Base-by-base conservation (phyloP, 2,113 vertebrate species). In the Podilymbus podiceps region DNA sequence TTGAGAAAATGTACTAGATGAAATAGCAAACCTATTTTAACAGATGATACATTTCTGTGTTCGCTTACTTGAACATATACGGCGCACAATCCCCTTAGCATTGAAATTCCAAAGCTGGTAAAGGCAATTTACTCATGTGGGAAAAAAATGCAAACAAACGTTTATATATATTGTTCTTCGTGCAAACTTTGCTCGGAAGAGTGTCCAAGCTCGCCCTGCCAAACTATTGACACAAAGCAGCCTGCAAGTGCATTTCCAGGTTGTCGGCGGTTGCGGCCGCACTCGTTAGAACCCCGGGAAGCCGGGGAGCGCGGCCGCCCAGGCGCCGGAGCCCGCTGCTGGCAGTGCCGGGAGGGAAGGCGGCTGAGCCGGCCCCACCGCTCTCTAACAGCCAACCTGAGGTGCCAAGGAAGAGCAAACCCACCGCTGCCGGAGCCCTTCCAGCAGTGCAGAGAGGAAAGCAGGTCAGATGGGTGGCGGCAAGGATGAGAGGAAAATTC, bases 191-290 rank as follows among this genome's bases (percentile, higher is more conserved):
- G 25, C 47, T 28, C 21, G 7, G 18, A 23, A 38, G 67, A 78
- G 47, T 12, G 35, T 23, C 35, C 42, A 46, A 73, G 56, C 2
- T 6, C 1, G 1, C 35, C 21, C 66, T 44, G 30, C 4, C 38
- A 60, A 66, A 22, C 20, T 15, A 6, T 25, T 17, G 64, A n/a
- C 17, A 23, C 10, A 18, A 31, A 33, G 0, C 8, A 14, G 25
- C 49, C 46, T 6, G 28, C 20, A 66, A 49, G 13, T 5, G 17
- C 5, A 17, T 22, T 9, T 44, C 33, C 58, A 7, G 15, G 27
- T 5, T 19, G 44, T 1, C 5, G 8, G 13, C 8, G 28, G 8
- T n/a, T 67, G 25, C 4, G 14, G 30, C 31, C 3, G 22, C 8
- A 6, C 23, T 11, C 11, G 9, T 21, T 23, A 44, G 46, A 33